Evolutionary conservation across 2,888 invertebrate genomes (phyloP).

Genomic region (Ennomos quercinarius): DNA sequence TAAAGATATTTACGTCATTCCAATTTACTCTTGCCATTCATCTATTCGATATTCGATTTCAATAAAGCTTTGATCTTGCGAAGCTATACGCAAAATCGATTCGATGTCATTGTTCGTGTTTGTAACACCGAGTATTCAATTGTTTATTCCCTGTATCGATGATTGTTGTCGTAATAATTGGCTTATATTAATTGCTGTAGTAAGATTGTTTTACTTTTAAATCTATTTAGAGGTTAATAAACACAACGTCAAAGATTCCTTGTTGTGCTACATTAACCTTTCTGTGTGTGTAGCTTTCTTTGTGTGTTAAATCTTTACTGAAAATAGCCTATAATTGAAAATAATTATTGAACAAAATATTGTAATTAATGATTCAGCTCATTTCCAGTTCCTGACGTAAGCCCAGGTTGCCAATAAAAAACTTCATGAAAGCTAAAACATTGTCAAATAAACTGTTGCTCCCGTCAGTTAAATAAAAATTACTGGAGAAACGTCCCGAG

Average conservation of each 20-base stretch:
- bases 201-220: slow-evolving; percentile 3
- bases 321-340: too few relatives aligned
- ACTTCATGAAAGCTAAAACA: slow-evolving; percentile 48
- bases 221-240: not conserved
- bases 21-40: slow-evolving; percentile 60
- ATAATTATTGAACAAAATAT: too few relatives aligned
- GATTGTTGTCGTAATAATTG: slow-evolving; percentile 55
- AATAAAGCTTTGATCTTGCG: slow-evolving; percentile 72
- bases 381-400: slow-evolving; percentile 13
- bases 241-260: not conserved
- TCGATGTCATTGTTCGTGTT: slow-evolving; percentile 74
- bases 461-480: slow-evolving; percentile 79
- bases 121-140: slow-evolving; percentile 59
- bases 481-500: slow-evolving; percentile 73
- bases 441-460: slow-evolving; percentile 75
- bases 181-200: slow-evolving; percentile 44
- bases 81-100: slow-evolving; percentile 64
- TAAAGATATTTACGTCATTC: slow-evolving; percentile 75
- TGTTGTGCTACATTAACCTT: too few relatives aligned
- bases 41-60: slow-evolving; percentile 55
- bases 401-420: slow-evolving; percentile 18
- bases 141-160: slow-evolving; percentile 53
- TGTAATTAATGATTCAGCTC: slow-evolving; percentile 5
- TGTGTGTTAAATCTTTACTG: too few relatives aligned
- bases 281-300: too few relatives aligned